Percentiles rank a stretch among this genome's conserved stretches.
Evolutionary conservation across 2,113 vertebrate species (phyloP).

Genomic region (Colossoma macropomum): DNA sequence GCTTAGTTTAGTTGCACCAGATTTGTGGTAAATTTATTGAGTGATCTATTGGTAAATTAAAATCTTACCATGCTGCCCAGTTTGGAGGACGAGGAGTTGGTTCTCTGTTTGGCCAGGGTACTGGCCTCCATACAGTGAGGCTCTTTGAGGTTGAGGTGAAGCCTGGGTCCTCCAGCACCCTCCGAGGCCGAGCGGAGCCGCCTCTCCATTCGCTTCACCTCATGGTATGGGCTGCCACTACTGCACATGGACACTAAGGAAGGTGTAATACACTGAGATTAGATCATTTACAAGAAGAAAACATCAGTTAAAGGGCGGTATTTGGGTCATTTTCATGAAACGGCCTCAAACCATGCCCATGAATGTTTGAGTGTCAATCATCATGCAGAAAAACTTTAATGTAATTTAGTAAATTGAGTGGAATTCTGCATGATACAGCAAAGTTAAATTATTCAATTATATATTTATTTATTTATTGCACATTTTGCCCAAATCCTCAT

Average conservation of each 20-base stretch:
- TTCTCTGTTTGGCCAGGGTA: conserved; percentile 85
- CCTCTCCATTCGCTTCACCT: conserved; percentile 87
- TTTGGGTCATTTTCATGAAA: too few relatives aligned
- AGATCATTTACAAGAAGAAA: too few relatives aligned
- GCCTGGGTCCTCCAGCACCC: conserved; percentile 88
- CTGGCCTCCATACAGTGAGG: conserved; percentile 79
- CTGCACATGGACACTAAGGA: conserved; percentile 75
- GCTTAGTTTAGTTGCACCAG: background rate
- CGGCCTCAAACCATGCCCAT: too few relatives aligned
- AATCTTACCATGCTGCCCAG: conserved; percentile 94
- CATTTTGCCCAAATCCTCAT: too few relatives aligned
- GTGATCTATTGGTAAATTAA: too few relatives aligned
- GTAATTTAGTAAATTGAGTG: too few relatives aligned
- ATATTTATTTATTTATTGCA: too few relatives aligned
- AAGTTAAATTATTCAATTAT: too few relatives aligned
- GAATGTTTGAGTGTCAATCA: too few relatives aligned
- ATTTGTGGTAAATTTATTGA: background rate
- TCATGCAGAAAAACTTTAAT: too few relatives aligned
- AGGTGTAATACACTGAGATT: background rate
- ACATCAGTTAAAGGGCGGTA: too few relatives aligned
- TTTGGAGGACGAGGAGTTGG: conserved; percentile 93
- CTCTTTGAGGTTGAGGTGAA: conserved; percentile 87
- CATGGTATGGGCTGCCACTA: conserved; percentile 86
- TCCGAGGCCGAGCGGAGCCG: conserved; percentile 93
- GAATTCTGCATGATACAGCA: too few relatives aligned